Evolutionary conservation across 2,797 vertebrate species (phyloP).

Genomic region (Rhodeus uyekii): DNA sequence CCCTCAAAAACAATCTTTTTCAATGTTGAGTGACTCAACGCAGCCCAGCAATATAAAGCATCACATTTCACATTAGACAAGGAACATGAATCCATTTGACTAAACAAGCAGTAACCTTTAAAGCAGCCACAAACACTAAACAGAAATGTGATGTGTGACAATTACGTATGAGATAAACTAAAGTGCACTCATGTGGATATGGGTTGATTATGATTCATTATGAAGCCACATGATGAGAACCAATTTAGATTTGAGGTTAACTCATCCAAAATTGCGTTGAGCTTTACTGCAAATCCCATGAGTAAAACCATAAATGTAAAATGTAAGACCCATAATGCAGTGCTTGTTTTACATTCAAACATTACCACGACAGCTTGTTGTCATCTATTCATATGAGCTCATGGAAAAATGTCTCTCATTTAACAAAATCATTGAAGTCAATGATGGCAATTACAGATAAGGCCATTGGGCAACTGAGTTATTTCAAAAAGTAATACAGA

Average conservation of each 20-base stretch:
- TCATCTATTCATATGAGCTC: slow-evolving; percentile 16
- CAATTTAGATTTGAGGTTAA: no score
- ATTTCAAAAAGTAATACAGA: slow-evolving; percentile 31
- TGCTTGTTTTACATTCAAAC: slow-evolving; percentile 30
- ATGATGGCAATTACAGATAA: slow-evolving; percentile 23
- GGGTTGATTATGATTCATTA: slow-evolving; percentile 13
- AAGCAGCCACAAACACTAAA: not conserved
- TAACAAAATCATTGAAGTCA: slow-evolving; percentile 17
- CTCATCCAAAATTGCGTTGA: not conserved
- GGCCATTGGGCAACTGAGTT: not conserved
- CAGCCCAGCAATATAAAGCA: not conserved
- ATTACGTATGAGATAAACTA: not conserved
- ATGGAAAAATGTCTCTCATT: slow-evolving; percentile 29
- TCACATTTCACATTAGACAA: slow-evolving; percentile 1
- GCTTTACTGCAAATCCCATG: not conserved
- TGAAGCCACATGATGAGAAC: not conserved
- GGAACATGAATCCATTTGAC: not conserved
- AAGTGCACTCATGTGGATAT: not conserved
- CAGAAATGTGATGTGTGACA: not conserved
- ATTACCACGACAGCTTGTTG: not conserved
- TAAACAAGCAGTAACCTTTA: not conserved
- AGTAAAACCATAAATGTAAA: not conserved
- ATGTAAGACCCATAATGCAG: not conserved
- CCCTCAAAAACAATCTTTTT: not conserved
- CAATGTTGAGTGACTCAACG: not conserved